phyloP scores from a whole-genome alignment of 2,888 invertebrate species.

The Molorchus minor region DNA sequence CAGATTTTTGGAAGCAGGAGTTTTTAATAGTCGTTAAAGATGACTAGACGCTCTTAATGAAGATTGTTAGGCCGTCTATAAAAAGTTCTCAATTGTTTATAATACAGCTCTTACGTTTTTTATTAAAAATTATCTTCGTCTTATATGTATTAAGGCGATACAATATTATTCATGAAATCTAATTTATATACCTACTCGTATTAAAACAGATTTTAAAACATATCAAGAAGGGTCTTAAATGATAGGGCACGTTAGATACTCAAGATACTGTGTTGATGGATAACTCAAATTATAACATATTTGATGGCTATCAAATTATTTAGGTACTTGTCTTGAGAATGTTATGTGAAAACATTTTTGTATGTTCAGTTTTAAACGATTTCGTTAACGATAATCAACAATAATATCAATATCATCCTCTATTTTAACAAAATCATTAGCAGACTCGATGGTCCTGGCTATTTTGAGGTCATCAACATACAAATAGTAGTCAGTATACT shows the following conservation, averaged over 20 bases:
- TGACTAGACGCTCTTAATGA: background rate
- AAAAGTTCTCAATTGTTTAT: too few species aligned
- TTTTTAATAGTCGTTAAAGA: constrained; percentile 24
- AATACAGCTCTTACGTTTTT: too few species aligned
- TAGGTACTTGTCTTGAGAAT: background rate
- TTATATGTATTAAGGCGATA: too few species aligned
- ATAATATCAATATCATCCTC: background rate
- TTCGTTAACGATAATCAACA: background rate
- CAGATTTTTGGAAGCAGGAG: constrained; percentile 20
- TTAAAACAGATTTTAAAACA: too few species aligned
- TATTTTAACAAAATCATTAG: too few species aligned
- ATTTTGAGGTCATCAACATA: background rate
- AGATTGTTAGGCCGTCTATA: background rate
- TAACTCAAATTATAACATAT: too few species aligned
- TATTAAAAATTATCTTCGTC: too few species aligned
- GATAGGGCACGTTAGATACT: too few species aligned
- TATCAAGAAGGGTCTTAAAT: too few species aligned
- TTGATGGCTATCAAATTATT: background rate
- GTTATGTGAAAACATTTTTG: background rate
- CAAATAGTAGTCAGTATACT: background rate
- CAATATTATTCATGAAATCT: too few species aligned
- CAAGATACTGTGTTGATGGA: too few species aligned
- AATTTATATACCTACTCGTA: too few species aligned
- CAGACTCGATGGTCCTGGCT: background rate
- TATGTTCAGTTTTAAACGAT: background rate